These are phyloP conservation scores for Eretmocerus hayati DNA, from an alignment of 2,888 invertebrate species.

Conservation along the genomic window DNA sequence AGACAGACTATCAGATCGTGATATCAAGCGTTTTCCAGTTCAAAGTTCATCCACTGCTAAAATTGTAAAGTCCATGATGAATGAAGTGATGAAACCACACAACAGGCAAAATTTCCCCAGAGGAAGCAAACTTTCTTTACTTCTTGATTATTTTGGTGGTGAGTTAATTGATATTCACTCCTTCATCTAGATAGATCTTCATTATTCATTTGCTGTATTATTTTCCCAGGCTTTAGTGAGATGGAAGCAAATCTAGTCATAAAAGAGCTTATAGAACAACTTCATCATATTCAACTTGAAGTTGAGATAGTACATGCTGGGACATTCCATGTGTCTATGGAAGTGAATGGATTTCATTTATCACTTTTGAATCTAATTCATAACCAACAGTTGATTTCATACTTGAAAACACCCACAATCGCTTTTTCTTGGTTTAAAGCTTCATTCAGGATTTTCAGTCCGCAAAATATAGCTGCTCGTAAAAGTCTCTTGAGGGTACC, in stretches of 20 bases:
- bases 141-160: conserved; percentile 71
- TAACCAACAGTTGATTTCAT: conserved; percentile 48
- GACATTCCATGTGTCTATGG: conserved; percentile 61
- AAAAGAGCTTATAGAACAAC: conserved; percentile 37
- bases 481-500: too few relatives aligned
- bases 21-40: conserved; percentile 5
- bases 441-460: conserved; percentile 3
- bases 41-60: conserved; percentile 4
- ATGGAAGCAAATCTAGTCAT: conserved; percentile 31
- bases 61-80: conserved; percentile 8
- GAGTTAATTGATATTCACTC: conserved; percentile 37
- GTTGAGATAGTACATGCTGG: conserved; percentile 39
- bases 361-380: conserved; percentile 55
- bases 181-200: neutral
- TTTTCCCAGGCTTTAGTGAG: conserved; percentile 52
- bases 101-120: conserved; percentile 14
- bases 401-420: conserved; percentile 52
- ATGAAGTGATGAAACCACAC: conserved; percentile 6
- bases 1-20: conserved; percentile 15
- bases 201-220: neutral
- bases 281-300: conserved; percentile 28
- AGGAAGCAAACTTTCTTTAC: conserved; percentile 50
- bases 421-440: conserved; percentile 53
- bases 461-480: too few relatives aligned
- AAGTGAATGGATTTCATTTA: conserved; percentile 70